Evolutionary conservation across 2,113 vertebrate genomes (phyloP).

Genomic region (Climacteris rufus): DNA sequence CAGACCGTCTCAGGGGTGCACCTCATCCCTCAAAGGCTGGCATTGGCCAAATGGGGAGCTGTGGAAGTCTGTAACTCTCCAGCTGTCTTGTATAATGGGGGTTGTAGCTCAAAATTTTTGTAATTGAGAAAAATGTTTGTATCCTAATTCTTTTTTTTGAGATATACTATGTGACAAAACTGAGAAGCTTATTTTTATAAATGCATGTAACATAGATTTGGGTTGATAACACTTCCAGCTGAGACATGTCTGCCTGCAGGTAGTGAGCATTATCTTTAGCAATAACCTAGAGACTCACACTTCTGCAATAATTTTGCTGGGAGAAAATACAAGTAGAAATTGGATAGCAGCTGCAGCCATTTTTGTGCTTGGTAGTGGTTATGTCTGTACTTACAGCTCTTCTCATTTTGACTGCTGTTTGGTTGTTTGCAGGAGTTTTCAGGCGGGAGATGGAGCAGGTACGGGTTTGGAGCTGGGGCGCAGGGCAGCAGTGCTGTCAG

Average conservation of each 20-base stretch:
- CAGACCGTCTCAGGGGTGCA: background rate
- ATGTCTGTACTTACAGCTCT: background rate
- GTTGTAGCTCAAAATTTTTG: background rate
- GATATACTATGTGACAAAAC: background rate
- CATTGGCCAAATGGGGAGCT: background rate
- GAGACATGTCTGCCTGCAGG: background rate
- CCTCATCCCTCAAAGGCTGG: background rate
- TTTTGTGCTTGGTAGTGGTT: background rate
- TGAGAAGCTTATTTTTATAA: background rate
- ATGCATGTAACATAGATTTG: background rate
- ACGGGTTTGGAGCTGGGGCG: background rate
- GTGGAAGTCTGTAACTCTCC: background rate
- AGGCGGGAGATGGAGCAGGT: background rate
- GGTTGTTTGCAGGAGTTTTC: background rate
- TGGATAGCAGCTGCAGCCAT: background rate
- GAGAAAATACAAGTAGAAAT: background rate
- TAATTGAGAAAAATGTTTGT: background rate
- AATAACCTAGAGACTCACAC: background rate
- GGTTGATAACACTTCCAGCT: background rate
- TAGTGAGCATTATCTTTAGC: background rate
- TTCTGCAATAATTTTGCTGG: background rate
- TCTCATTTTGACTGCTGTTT: background rate
- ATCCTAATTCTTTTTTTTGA: background rate
- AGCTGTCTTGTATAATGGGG: background rate
- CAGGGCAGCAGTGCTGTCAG: background rate